Evolutionary conservation across 2,797 vertebrate species (phyloP).

Genomic region (Setipinna tenuifilis): DNA sequence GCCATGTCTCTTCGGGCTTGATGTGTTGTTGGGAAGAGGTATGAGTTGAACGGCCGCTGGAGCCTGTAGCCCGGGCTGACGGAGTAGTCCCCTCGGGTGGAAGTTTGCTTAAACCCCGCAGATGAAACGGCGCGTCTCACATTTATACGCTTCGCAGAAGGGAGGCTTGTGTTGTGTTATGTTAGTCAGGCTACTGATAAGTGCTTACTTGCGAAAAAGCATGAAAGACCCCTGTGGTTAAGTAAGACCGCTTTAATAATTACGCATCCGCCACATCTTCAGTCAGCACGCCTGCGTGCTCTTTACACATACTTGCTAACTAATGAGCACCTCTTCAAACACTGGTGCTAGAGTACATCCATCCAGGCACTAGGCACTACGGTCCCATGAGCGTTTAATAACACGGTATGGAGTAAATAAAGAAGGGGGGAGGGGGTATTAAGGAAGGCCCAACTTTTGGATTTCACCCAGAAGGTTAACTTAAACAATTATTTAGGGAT

Average conservation of each 20-base stretch:
- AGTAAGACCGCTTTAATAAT: slow-evolving; percentile 12
- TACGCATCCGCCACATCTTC: slow-evolving; percentile 14
- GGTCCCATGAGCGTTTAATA: no score
- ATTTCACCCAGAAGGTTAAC: no score
- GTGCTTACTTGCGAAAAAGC: slow-evolving; percentile 9
- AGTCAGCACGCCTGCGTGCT: slow-evolving; percentile 44
- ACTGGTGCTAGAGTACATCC: slow-evolving; percentile 38
- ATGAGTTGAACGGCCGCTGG: slow-evolving; percentile 30
- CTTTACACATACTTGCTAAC: slow-evolving; percentile 67
- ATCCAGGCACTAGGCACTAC: not conserved
- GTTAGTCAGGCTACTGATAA: slow-evolving; percentile 34
- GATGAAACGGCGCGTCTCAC: not conserved
- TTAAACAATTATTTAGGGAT: no score
- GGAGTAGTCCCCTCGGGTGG: slow-evolving; percentile 64
- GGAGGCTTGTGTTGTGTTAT: not conserved
- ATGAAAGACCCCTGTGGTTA: not conserved
- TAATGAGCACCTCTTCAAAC: slow-evolving; percentile 58
- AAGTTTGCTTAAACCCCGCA: slow-evolving; percentile 65
- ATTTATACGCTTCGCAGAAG: slow-evolving; percentile 66
- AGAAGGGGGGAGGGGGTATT: no score
- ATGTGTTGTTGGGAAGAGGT: slow-evolving; percentile 55
- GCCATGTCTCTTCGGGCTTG: slow-evolving; percentile 68
- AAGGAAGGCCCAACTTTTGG: no score
- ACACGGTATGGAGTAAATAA: no score
- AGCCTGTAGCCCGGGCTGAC: slow-evolving; percentile 61